phyloP scores from a whole-genome alignment of 2,113 vertebrate genomes.

The Sturnira hondurensis region DNA sequence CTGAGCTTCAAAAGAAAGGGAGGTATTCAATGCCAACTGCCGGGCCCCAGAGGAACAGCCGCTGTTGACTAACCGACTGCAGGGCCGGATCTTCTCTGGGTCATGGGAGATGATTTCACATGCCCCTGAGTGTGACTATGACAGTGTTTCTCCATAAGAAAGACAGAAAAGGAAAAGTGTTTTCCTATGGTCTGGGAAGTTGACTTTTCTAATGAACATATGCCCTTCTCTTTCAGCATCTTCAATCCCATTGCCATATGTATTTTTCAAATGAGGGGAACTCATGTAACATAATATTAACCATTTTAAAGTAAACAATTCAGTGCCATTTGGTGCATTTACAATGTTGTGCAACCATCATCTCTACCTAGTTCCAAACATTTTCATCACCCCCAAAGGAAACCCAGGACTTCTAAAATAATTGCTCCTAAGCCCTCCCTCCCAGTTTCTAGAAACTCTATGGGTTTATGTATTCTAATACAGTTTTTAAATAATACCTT shows the following conservation, averaged over 20 bases:
- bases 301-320: not conserved
- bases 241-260: not conserved
- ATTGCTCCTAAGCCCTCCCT: not conserved
- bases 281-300: not conserved
- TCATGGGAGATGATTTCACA: not conserved
- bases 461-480: not conserved
- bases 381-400: not conserved
- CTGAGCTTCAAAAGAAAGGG: conserved; percentile 45
- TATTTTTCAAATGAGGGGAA: not conserved
- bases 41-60: not conserved
- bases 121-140: not conserved
- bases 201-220: not conserved
- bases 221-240: not conserved
- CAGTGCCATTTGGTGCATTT: not conserved
- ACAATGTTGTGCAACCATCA: not conserved
- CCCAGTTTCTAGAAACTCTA: not conserved
- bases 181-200: not conserved
- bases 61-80: not conserved
- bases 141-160: not conserved
- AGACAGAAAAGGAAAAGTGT: not conserved
- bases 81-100: not conserved
- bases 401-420: not conserved
- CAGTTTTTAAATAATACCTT: not conserved
- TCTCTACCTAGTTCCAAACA: not conserved
- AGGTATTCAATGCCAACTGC: conserved; percentile 30